Conservation (phyloP, 2,888 invertebrate genomes). For the Cerastis rubricosa region DNA sequence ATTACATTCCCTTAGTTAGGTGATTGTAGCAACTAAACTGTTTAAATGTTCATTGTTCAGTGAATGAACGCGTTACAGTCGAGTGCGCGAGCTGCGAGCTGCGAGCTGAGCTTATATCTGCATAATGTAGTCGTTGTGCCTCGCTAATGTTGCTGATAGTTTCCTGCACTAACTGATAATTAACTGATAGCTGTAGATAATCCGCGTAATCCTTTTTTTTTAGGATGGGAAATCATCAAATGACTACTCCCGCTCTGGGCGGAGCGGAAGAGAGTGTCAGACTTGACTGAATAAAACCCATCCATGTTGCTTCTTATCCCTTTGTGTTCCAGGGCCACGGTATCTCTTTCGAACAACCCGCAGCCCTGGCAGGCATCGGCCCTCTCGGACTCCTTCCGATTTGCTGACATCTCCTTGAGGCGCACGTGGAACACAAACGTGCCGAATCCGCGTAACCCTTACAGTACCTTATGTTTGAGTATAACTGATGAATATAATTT, state of each 20-base stretch:
- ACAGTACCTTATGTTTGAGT: background rate
- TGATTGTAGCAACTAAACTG: slow-evolving; percentile 15
- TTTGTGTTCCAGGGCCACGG: too few species aligned
- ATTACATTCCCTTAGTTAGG: slow-evolving; percentile 22
- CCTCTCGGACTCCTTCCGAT: too few species aligned
- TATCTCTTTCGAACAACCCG: too few species aligned
- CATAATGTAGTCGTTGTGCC: background rate
- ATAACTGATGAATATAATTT: background rate
- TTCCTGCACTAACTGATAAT: slow-evolving; percentile 4
- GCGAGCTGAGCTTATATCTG: slow-evolving; percentile 1
- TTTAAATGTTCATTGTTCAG: slow-evolving; percentile 18
- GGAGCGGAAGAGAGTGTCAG: too few species aligned
- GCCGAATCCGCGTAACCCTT: background rate
- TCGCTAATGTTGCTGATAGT: background rate
- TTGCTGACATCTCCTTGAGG: too few species aligned
- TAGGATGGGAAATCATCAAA: too few species aligned
- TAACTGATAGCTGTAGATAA: background rate
- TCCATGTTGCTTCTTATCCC: too few species aligned
- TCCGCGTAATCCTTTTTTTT: background rate
- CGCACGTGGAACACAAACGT: too few species aligned
- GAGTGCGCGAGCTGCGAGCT: slow-evolving; percentile 19
- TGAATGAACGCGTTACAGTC: background rate
- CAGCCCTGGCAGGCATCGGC: too few species aligned
- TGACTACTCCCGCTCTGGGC: too few species aligned
- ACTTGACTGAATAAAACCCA: too few species aligned